Evolutionary conservation across 1,140 invertebrate genomes (phyloP), one percentile per base, ranked within the genome.

Genomic region (Helicoverpa zea): DNA sequence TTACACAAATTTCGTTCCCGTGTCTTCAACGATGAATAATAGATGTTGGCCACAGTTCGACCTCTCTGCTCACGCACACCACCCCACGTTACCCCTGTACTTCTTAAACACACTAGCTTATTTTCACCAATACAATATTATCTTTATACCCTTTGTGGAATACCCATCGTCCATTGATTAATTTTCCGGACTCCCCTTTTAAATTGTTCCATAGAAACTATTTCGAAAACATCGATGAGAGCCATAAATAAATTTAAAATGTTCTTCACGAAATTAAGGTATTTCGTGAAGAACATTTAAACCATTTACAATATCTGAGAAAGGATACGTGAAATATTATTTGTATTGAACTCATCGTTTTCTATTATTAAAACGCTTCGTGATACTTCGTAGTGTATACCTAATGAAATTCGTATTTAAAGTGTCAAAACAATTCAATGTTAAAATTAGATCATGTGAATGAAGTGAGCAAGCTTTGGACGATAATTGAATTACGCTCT

Each of bases 11-110:
- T 93, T 92, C 89, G 83, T 92, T 93, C 86, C 87, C 88, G 86
- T 93, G 90, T 93, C 91, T 94, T 92, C 89, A 82, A 58, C 81
- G 88, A 93, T 94, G 91, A 93, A 94, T 94, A 93, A 93, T 94
- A 93, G 85, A 94, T 94, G 88, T 81, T 84, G 84, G 84, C 86
- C 86, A 80, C 79, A 88, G 83, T 83, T 80, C 87, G 84, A 83
- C 84, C 84, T 87, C 61, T 82, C 47, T 58, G 23, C n/a, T 77
- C 59, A 35, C 74, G 49, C 74, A 35, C 74, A 79, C 76, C 18
- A 23, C 23, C 43, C 5, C 30, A 58, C 30, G 30, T 11, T 18
- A 54, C 14, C 23, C 64, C 16, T 29, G 5, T 29, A 56, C 18
- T 29, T 61, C 72, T 83, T 83, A 83, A 80, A 64, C 78, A 80